A percentile compares a stretch with the other conserved stretches of the same genome.
Evolutionary conservation across 2,113 vertebrate genomes (phyloP).

Genomic region (Rhizomys pruinosus): DNA sequence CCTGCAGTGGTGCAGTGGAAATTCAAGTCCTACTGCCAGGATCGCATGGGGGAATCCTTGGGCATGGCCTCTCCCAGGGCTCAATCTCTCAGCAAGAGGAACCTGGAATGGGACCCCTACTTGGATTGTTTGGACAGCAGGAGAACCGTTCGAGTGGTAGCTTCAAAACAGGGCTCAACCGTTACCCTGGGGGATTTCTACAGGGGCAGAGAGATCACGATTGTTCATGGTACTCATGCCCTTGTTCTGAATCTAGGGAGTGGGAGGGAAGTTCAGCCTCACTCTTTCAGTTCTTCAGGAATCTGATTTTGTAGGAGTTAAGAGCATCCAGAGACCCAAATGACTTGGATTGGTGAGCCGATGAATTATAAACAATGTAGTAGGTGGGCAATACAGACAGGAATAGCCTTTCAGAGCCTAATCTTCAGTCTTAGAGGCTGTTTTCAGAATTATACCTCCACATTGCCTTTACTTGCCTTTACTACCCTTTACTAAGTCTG

Average conservation of each 20-base stretch:
- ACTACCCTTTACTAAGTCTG: not conserved
- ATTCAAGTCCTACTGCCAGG: constrained; percentile 98
- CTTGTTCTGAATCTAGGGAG: not conserved
- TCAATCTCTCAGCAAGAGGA: constrained; percentile 88
- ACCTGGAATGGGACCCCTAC: constrained; percentile 91
- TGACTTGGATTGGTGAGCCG: not conserved
- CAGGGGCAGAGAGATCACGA: constrained; percentile 95
- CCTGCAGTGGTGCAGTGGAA: constrained; percentile 96
- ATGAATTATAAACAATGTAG: rapidly evolving
- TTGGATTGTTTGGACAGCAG: constrained; percentile 95
- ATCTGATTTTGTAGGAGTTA: not conserved
- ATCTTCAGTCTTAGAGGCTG: not conserved
- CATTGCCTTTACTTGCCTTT: not conserved
- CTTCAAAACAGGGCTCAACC: constrained; percentile 93
- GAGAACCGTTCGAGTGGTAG: constrained; percentile 94
- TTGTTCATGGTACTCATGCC: constrained; percentile 92
- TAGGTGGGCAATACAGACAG: not conserved
- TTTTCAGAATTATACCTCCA: not conserved
- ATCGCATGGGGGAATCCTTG: constrained; percentile 93
- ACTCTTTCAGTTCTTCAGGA: not conserved
- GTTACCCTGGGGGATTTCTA: constrained; percentile 96
- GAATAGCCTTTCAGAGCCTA: not conserved
- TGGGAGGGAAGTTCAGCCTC: not conserved
- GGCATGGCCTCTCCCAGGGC: constrained; percentile 85
- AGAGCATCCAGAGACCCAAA: not conserved